Percentiles rank a stretch among this genome's conserved stretches.
Conservation (phyloP, 2,888 invertebrate species). For the Synergus gifuensis region DNA sequence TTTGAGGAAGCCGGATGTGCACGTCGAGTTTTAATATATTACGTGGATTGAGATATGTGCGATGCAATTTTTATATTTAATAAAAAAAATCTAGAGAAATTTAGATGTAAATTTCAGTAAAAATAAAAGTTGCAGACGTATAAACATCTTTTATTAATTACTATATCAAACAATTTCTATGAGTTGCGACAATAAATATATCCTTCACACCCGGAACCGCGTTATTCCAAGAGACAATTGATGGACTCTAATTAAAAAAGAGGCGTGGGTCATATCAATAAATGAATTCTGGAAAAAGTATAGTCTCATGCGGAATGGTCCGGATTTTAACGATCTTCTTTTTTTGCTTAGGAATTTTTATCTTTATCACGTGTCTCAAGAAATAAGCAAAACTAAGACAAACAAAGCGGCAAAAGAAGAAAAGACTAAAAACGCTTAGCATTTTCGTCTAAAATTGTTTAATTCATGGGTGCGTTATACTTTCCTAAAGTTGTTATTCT, state of each 20-base stretch:
- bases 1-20: conserved; percentile 23
- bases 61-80: background rate
- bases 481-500: background rate
- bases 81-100: background rate
- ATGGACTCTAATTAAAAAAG: conserved; percentile 20
- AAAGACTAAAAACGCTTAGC: background rate
- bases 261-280: conserved; percentile 27
- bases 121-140: background rate
- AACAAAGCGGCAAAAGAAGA: background rate
- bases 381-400: background rate
- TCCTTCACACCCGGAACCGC: conserved; percentile 1
- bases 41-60: background rate
- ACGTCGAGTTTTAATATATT: conserved; percentile 16
- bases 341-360: background rate
- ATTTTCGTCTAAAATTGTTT: background rate
- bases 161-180: background rate
- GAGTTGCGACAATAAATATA: background rate
- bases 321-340: conserved; percentile 5
- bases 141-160: background rate
- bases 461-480: background rate
- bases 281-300: conserved; percentile 4
- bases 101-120: background rate
- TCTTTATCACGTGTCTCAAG: background rate
- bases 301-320: background rate
- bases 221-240: conserved; percentile 18